Percentiles rank a stretch among this genome's conserved stretches.
These are phyloP conservation scores for Python bivittatus DNA, from an alignment of 2,113 vertebrate species.

Conservation along the genomic window DNA sequence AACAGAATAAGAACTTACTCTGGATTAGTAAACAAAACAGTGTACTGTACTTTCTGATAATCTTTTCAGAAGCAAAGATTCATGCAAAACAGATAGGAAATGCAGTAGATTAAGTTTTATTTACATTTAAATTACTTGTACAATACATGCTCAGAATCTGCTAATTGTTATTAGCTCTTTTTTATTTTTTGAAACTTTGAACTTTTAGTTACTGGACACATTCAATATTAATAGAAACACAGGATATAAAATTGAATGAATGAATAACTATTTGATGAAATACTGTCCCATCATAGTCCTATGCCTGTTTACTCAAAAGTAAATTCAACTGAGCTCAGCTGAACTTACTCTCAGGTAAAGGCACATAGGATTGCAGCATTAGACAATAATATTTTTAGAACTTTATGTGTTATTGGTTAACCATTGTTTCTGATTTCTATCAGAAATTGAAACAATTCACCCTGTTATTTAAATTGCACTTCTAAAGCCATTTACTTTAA, in stretches of 20 bases:
- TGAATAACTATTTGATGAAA: not conserved
- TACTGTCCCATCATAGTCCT: not conserved
- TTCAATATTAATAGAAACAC: not conserved
- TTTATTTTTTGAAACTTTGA: not conserved
- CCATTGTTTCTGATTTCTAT: too few species aligned
- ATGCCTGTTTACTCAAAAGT: not conserved
- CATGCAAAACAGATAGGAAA: not conserved
- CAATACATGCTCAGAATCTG: not conserved
- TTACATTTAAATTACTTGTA: not conserved
- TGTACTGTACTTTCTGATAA: not conserved
- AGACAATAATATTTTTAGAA: not conserved
- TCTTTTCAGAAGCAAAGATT: slow-evolving; percentile 7
- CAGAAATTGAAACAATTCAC: not conserved
- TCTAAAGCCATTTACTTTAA: not conserved
- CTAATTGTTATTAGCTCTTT: not conserved
- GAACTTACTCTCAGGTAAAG: slow-evolving; percentile 1
- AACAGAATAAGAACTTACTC: not conserved
- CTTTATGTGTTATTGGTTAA: not conserved
- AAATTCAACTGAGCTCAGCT: not conserved
- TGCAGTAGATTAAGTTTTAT: not conserved
- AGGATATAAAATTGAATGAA: not conserved
- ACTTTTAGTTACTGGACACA: not conserved
- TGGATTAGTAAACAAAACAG: not conserved
- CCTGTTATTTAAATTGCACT: not conserved
- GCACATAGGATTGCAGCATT: not conserved